Percentiles rank a stretch among this genome's conserved stretches.
Conservation (phyloP, 2,888 invertebrate genomes). For the Melanargia galathea region DNA sequence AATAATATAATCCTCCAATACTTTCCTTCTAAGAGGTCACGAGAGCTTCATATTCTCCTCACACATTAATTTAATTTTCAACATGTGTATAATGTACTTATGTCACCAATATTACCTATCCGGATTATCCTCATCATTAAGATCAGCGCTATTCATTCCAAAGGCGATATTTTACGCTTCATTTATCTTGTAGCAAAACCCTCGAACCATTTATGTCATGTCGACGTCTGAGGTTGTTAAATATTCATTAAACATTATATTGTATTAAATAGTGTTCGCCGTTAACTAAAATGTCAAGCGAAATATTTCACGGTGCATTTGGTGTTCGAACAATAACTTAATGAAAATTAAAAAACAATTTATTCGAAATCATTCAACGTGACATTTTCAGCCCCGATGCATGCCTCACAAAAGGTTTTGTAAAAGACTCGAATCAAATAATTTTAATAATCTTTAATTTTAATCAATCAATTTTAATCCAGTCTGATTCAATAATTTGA, state of each 20-base stretch:
- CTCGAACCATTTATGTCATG: constrained; percentile 6
- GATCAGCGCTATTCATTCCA: too few species aligned
- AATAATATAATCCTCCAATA: too few species aligned
- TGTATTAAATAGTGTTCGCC: constrained; percentile 2
- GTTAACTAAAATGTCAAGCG: neutral
- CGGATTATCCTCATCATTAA: neutral
- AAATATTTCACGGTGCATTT: constrained; percentile 5
- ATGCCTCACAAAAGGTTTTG: too few species aligned
- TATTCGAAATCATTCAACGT: too few species aligned
- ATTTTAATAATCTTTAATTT: too few species aligned
- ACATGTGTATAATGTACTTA: neutral
- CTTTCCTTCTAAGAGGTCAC: too few species aligned
- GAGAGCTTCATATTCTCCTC: too few species aligned
- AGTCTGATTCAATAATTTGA: too few species aligned
- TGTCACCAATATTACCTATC: neutral
- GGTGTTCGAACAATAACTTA: neutral
- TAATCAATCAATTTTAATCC: too few species aligned
- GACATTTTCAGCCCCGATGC: too few species aligned
- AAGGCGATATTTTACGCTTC: neutral
- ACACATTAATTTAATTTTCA: too few species aligned
- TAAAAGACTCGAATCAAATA: too few species aligned
- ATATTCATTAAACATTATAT: constrained; percentile 2
- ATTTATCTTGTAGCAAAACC: neutral
- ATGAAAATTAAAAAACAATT: neutral
- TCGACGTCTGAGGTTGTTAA: neutral